phyloP scores from a whole-genome alignment of 1,140 invertebrate species.

The Portunus trituberculatus region DNA sequence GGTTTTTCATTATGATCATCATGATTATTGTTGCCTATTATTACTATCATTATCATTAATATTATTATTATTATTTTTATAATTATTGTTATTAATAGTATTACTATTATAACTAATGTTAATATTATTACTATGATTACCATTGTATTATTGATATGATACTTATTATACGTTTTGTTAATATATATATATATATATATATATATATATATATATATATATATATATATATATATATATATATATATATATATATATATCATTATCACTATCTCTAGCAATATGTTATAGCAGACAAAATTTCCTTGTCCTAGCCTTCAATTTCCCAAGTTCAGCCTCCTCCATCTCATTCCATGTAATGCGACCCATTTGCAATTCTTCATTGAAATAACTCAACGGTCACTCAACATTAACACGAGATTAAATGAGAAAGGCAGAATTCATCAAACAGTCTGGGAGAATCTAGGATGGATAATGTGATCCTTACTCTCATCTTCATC shows the following conservation, averaged over 20 bases:
- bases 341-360: not conserved
- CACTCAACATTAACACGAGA: not conserved
- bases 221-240: conserved; percentile 69
- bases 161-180: not conserved
- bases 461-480: not conserved
- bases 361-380: not conserved
- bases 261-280: conserved; percentile 17
- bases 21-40: conserved; percentile 21
- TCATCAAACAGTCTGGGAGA: not conserved
- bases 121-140: not conserved
- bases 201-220: conserved; percentile 74
- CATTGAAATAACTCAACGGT: not conserved
- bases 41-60: conserved; percentile 47
- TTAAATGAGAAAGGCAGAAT: not conserved
- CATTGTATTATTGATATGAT: not conserved
- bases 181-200: conserved; percentile 55
- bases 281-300: not conserved
- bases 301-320: not conserved
- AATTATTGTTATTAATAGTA: conserved; percentile 43
- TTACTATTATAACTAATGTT: conserved; percentile 36
- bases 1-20: conserved; percentile 17
- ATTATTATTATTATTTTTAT: conserved; percentile 45
- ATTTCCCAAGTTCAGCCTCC: no score
- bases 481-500: not conserved
- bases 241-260: conserved; percentile 61